Evolutionary conservation across 2,113 vertebrate genomes (phyloP).

Genomic region (Asarcornis scutulata): DNA sequence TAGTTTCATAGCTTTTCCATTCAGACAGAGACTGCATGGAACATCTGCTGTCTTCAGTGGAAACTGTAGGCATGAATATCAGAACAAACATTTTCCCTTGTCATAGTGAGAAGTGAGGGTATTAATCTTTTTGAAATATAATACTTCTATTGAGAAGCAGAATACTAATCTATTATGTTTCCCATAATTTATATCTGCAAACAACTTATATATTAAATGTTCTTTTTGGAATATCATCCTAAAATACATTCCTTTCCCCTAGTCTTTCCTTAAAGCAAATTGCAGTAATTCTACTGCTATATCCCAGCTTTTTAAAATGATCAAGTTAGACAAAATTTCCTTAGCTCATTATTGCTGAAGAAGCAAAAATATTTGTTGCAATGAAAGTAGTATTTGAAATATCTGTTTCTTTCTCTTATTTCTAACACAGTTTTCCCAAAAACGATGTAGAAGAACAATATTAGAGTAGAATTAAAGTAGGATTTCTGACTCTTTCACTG

Average conservation of each 20-base stretch:
- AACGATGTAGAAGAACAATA: neutral
- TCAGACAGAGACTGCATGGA: neutral
- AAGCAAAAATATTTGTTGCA: neutral
- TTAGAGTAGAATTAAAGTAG: neutral
- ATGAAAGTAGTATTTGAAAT: neutral
- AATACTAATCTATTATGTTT: neutral
- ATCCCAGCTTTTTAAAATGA: neutral
- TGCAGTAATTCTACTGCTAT: neutral
- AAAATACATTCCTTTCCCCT: neutral
- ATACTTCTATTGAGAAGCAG: neutral
- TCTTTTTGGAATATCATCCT: neutral
- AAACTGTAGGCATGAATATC: neutral
- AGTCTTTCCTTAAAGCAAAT: neutral
- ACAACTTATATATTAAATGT: neutral
- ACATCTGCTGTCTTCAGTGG: neutral
- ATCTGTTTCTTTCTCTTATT: neutral
- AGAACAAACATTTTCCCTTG: neutral
- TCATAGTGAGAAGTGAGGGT: neutral
- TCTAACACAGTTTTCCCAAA: neutral
- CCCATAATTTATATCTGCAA: neutral
- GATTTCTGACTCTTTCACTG: neutral
- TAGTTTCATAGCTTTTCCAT: neutral
- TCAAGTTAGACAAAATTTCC: neutral
- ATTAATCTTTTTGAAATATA: neutral
- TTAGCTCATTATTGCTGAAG: neutral